Evolutionary conservation across 2,113 vertebrate species (phyloP).

Genomic region (Corythoichthys intestinalis): DNA sequence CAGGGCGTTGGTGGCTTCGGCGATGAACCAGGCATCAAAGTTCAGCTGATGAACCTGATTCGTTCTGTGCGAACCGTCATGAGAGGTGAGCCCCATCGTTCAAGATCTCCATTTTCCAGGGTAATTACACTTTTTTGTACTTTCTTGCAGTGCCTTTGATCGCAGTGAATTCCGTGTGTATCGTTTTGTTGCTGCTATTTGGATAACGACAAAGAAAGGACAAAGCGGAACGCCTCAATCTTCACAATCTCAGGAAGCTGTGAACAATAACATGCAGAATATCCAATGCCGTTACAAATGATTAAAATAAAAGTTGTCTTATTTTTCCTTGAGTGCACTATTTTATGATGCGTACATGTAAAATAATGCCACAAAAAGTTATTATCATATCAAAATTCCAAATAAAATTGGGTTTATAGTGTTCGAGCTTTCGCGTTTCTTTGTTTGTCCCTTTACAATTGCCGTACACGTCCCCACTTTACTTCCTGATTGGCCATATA

Average conservation of each 20-base stretch:
- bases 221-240: constrained; percentile 3
- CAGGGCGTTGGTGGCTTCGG: constrained; percentile 94
- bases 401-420: not conserved
- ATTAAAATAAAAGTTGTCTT: no score
- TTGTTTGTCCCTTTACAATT: not conserved
- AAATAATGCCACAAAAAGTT: no score
- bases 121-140: no score
- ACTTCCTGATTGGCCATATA: no score
- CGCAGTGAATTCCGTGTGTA: constrained; percentile 86
- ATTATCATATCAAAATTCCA: no score
- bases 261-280: not conserved
- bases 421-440: not conserved
- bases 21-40: constrained; percentile 95
- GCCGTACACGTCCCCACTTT: not conserved
- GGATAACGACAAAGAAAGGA: constrained; percentile 69
- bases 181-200: constrained; percentile 88
- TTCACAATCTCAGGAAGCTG: constrained; percentile 32
- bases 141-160: constrained; percentile 85
- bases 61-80: constrained; percentile 94
- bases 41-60: constrained; percentile 88
- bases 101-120: not conserved
- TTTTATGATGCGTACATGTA: no score
- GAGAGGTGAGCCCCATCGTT: constrained; percentile 77
- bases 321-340: no score
- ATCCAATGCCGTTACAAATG: not conserved